Percentiles rank a stretch among this genome's conserved stretches.
phyloP scores from a whole-genome alignment of 2,888 invertebrate species.

The Leucoptera coffeella region DNA sequence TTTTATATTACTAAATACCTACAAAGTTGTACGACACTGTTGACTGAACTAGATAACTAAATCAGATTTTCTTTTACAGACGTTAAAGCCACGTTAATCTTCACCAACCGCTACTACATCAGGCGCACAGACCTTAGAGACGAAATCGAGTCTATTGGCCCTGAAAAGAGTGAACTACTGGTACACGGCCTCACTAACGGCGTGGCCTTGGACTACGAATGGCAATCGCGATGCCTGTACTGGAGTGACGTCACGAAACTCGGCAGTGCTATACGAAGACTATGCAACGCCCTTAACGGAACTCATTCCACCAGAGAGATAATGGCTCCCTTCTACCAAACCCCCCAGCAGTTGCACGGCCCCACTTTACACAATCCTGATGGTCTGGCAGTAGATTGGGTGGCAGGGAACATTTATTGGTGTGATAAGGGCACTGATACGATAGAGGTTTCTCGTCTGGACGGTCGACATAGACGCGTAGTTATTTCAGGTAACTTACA shows the following conservation, averaged over 20 bases:
- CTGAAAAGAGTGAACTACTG: constrained; percentile 54
- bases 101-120: constrained; percentile 82
- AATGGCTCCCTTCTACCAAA: too few relatives aligned
- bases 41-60: too few relatives aligned
- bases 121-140: constrained; percentile 65
- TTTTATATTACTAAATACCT: neutral
- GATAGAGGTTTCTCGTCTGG: constrained; percentile 77
- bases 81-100: constrained; percentile 54
- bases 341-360: constrained; percentile 64
- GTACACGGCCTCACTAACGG: constrained; percentile 82
- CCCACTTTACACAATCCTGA: constrained; percentile 83
- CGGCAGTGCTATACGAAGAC: constrained; percentile 61
- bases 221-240: constrained; percentile 80
- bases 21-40: too few relatives aligned
- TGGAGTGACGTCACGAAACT: constrained; percentile 85
- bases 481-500: constrained; percentile 66
- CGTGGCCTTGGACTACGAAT: constrained; percentile 82
- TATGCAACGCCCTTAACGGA: too few relatives aligned
- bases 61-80: too few relatives aligned
- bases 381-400: constrained; percentile 88
- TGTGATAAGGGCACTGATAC: constrained; percentile 89
- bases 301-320: too few relatives aligned
- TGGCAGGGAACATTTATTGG: constrained; percentile 84
- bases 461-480: constrained; percentile 71
- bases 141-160: constrained; percentile 19